A percentile compares a stretch with the other conserved stretches of the same genome.
Evolutionary conservation across 1,140 invertebrate species (phyloP).

Genomic region (Chironomus striatipennis): DNA sequence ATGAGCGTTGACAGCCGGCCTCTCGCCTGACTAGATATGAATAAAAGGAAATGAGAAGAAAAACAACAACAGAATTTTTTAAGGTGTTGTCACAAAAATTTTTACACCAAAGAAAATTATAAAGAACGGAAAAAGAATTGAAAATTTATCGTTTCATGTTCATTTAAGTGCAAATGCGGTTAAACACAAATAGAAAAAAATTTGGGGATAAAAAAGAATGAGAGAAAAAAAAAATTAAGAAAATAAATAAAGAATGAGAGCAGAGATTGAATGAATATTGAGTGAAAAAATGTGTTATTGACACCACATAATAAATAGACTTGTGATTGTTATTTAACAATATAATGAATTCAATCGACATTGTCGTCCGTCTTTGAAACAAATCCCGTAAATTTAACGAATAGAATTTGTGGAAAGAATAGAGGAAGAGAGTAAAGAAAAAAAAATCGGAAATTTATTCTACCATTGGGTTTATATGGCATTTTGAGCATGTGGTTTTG

Average conservation of each 20-base stretch:
- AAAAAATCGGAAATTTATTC: too few relatives aligned
- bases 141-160: conserved; percentile 14
- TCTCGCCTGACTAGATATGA: conserved; percentile 10
- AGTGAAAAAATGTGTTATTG: conserved; percentile 11
- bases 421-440: too few relatives aligned
- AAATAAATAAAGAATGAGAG: too few relatives aligned
- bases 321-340: conserved; percentile 24
- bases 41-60: conserved; percentile 14
- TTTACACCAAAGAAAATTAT: too few relatives aligned
- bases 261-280: too few relatives aligned
- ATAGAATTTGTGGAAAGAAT: too few relatives aligned
- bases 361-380: background rate
- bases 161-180: conserved; percentile 1
- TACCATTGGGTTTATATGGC: too few relatives aligned
- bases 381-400: too few relatives aligned
- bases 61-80: background rate
- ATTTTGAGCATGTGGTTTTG: background rate
- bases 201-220: background rate
- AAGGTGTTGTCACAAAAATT: background rate
- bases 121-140: conserved; percentile 2
- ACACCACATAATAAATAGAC: conserved; percentile 22
- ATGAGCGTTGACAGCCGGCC: conserved; percentile 5
- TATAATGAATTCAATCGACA: conserved; percentile 7
- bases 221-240: background rate
- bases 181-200: background rate